Percentiles rank a stretch among this genome's conserved stretches.
phyloP scores from a whole-genome alignment of 2,797 vertebrate genomes.

The Chanos chanos region DNA sequence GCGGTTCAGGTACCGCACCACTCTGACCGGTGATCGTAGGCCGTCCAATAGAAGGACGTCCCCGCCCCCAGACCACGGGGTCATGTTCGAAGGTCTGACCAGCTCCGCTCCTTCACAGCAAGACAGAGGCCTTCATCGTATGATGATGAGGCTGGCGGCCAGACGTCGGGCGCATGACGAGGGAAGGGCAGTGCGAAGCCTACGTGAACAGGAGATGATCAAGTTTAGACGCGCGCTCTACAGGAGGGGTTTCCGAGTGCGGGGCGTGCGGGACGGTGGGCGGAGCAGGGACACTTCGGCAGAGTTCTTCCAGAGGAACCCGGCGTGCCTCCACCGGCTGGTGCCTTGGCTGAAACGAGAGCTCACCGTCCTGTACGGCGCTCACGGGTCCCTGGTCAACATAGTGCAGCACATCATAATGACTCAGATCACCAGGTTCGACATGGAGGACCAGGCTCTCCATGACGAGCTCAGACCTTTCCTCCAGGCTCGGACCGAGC shows the following conservation, averaged over 20 bases:
- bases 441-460: conserved; percentile 84
- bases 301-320: conserved; percentile 86
- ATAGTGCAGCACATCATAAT: conserved; percentile 92
- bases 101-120: conserved; percentile 49
- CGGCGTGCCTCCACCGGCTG: conserved; percentile 89
- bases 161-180: conserved; percentile 74
- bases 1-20: conserved; percentile 87
- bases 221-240: conserved; percentile 88
- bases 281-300: conserved; percentile 86
- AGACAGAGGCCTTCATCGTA: conserved; percentile 71
- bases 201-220: conserved; percentile 84
- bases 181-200: conserved; percentile 68
- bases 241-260: conserved; percentile 78
- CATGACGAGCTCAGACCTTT: conserved; percentile 85
- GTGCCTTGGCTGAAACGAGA: conserved; percentile 92
- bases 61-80: conserved; percentile 77
- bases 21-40: conserved; percentile 75
- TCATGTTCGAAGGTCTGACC: conserved; percentile 80
- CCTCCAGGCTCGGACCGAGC: conserved; percentile 84
- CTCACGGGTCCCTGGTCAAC: conserved; percentile 84
- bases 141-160: conserved; percentile 76
- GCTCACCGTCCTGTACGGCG: conserved; percentile 83
- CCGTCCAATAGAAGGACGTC: conserved; percentile 66
- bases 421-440: conserved; percentile 83
- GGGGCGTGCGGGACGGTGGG: conserved; percentile 81